Evolutionary conservation across 2,113 vertebrate species (phyloP).

Genomic region (Pachyramphus minor): DNA sequence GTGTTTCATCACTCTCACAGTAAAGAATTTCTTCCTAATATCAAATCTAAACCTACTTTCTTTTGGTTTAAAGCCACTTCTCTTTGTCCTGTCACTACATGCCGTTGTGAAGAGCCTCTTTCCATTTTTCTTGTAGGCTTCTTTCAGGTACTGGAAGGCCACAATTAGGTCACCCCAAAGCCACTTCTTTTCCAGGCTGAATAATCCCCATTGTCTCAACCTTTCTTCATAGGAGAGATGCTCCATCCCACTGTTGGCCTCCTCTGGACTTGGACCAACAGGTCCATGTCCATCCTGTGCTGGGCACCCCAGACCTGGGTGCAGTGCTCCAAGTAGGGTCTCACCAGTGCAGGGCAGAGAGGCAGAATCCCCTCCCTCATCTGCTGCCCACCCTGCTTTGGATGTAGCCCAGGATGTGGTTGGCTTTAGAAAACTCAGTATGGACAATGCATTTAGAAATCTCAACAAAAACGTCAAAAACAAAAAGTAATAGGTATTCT

Average conservation of each 20-base stretch:
- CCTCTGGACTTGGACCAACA: rapidly evolving
- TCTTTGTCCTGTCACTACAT: too few species aligned
- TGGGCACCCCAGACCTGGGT: not conserved
- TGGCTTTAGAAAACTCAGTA: not conserved
- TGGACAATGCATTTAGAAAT: not conserved
- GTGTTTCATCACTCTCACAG: not conserved
- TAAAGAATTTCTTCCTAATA: not conserved
- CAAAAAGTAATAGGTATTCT: not conserved
- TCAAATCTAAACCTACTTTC: not conserved
- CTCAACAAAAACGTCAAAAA: not conserved
- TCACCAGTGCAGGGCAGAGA: not conserved
- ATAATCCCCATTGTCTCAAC: not conserved
- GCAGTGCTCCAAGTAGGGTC: not conserved
- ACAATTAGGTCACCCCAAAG: not conserved
- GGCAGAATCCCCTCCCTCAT: not conserved
- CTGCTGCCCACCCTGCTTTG: not conserved
- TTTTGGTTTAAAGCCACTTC: not conserved
- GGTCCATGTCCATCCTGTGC: not conserved
- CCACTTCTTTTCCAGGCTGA: not conserved
- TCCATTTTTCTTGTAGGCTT: not conserved
- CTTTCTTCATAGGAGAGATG: rapidly evolving
- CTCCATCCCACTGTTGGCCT: not conserved
- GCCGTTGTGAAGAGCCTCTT: not conserved
- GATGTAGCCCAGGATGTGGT: not conserved
- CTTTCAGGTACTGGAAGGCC: not conserved